phyloP scores from a whole-genome alignment of 2,113 vertebrate genomes.

The Azemiops feae region DNA sequence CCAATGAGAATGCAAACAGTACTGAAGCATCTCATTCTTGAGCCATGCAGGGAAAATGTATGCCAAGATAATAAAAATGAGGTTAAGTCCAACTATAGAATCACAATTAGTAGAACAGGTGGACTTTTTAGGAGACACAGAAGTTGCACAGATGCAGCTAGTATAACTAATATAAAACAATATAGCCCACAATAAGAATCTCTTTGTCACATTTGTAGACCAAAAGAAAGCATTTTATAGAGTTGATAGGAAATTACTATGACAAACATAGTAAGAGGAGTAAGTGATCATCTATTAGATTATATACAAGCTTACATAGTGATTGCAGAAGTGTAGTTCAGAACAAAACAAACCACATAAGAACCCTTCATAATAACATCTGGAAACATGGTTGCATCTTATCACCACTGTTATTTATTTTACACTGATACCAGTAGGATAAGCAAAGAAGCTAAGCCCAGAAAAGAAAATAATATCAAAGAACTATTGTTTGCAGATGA shows the following conservation, averaged over 20 bases:
- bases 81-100: not conserved
- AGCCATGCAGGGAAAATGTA: not conserved
- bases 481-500: not conserved
- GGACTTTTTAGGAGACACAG: not conserved
- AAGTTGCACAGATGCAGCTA: not conserved
- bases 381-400: not conserved
- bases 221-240: not conserved
- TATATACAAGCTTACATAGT: not conserved
- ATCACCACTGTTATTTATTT: not conserved
- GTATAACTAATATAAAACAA: not conserved
- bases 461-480: not conserved
- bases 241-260: not conserved
- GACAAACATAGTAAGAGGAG: not conserved
- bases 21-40: not conserved
- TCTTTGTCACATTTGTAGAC: not conserved
- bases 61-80: not conserved
- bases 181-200: not conserved
- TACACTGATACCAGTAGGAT: not conserved
- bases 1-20: no score
- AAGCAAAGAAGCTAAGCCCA: not conserved
- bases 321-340: not conserved
- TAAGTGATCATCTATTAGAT: not conserved
- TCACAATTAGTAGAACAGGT: not conserved
- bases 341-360: not conserved
- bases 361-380: not conserved